These are phyloP conservation scores for Anser cygnoides DNA, from an alignment of 2,113 vertebrate genomes.

Conservation along the genomic window DNA sequence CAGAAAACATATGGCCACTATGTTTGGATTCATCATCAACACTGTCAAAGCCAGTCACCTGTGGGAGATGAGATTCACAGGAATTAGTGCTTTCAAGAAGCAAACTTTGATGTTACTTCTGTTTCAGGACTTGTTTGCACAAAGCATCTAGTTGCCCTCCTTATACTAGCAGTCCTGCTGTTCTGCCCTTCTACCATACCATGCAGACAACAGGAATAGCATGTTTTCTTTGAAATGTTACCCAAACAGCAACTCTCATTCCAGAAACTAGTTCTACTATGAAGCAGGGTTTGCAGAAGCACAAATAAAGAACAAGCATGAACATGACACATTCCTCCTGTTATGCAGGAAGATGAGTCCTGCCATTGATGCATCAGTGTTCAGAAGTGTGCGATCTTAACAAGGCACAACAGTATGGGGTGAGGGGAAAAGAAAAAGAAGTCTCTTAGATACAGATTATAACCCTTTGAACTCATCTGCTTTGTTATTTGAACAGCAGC, in stretches of 20 bases:
- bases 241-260: background rate
- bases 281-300: background rate
- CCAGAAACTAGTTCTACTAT: background rate
- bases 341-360: background rate
- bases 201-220: background rate
- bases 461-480: background rate
- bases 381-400: background rate
- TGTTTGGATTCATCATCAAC: conserved; percentile 99
- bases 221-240: background rate
- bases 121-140: background rate
- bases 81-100: background rate
- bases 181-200: background rate
- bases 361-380: background rate
- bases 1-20: conserved; percentile 94
- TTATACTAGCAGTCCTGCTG: background rate
- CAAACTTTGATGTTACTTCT: background rate
- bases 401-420: background rate
- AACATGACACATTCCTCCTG: background rate
- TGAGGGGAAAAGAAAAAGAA: background rate
- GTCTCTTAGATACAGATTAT: background rate
- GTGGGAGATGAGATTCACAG: background rate
- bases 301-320: background rate
- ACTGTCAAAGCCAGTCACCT: conserved; percentile 98
- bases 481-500: background rate
- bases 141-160: background rate